phyloP scores from a whole-genome alignment of 2,797 vertebrate genomes.

The Catamblyrhynchus diadema region DNA sequence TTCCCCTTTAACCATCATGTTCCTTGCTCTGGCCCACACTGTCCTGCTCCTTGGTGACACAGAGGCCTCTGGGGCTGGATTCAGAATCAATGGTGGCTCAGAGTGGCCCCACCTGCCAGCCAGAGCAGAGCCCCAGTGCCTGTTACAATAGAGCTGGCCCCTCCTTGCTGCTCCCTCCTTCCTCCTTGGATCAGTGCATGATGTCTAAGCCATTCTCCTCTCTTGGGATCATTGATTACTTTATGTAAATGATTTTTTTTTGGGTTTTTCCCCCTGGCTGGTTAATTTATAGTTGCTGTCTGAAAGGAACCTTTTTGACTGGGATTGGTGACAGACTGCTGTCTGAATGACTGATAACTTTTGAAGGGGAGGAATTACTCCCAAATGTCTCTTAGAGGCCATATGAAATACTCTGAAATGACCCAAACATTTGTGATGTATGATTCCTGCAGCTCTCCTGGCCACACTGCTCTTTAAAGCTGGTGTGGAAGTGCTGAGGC shows the following conservation, averaged over 20 bases:
- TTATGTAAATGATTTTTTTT: neutral
- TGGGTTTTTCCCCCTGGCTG: neutral
- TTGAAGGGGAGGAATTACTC: neutral
- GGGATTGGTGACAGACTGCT: neutral
- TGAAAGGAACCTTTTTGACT: neutral
- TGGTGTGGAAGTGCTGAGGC: neutral
- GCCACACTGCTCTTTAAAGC: neutral
- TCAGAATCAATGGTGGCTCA: neutral
- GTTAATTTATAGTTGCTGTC: neutral
- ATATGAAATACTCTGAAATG: neutral
- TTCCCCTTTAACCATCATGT: neutral
- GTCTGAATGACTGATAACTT: neutral
- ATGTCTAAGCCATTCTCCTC: neutral
- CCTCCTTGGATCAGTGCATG: neutral
- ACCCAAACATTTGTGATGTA: neutral
- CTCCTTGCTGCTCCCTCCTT: neutral
- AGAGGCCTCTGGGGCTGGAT: neutral
- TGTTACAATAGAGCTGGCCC: neutral
- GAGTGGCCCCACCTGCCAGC: neutral
- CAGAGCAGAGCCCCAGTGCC: neutral
- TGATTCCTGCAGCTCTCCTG: neutral
- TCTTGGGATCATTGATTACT: neutral
- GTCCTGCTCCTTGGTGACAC: neutral
- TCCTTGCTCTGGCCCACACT: neutral
- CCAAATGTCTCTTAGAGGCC: neutral